Evolutionary conservation across 2,797 vertebrate genomes (phyloP), one percentile per base, ranked within the genome.

Genomic region (Betta splendens): DNA sequence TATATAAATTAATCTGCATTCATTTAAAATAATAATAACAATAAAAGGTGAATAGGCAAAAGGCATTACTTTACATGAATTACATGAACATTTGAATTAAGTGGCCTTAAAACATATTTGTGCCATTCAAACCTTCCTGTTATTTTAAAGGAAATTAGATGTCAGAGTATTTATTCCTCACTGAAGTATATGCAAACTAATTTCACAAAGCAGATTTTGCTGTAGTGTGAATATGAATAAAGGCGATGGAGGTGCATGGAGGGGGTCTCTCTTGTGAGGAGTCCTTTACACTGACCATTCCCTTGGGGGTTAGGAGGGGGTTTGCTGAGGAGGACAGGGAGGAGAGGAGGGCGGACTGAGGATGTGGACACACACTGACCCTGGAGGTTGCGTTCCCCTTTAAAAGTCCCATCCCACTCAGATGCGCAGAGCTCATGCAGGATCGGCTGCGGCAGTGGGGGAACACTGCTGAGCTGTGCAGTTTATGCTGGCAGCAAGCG

Each of bases 391-490:
- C 86, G 58, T 93, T 94, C 90, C 92, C 93, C 93, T 94, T 94
- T 94, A 94, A 94, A 93, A 94, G 93, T 91, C 91, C 90, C 87
- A 85, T 91, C 92, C 91, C 92, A 92, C 93, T 89, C 90, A 77
- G 89, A 93, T 92, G 92, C 92, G 91, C 93, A 92, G 91, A 90
- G 91, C 91, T 93, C 89, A 89, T 92, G 92, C 89, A 92, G 91
- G 87, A 88, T 87, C 87, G 88, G 91, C 88, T 92, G 90, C 90
- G 90, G 93, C 92, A 93, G 84, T 82, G 70, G 78, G 90, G 89
- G 89, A 91, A 91, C 89, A 89, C 89, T 94, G 94, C 94, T 95
- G 94, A 95, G 93, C 93, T 83, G 91, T 93, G 94, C 94, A 94
- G 88, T 94, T 94, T 93, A 69, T 88, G 87, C 91, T 92, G 92